A percentile compares a stretch with the other conserved stretches of the same genome.
Conservation (phyloP, 2,113 vertebrate genomes). For the Pyxicephalus adspersus region DNA sequence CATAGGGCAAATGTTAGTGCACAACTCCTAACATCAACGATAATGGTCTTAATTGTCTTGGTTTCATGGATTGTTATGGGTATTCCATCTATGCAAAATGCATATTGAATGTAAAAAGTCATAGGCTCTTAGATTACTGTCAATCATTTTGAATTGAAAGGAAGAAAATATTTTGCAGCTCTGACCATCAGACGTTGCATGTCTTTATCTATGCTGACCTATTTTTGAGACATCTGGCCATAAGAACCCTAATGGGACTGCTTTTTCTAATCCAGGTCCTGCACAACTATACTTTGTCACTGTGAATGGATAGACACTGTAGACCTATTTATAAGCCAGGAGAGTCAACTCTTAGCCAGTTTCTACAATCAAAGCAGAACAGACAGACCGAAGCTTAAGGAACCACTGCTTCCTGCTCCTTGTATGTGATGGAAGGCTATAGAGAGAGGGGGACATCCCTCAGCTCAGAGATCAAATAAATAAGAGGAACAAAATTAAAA, state of each 20-base stretch:
- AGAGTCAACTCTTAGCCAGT: not conserved
- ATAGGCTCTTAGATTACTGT: not conserved
- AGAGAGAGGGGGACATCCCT: not conserved
- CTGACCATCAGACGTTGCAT: not conserved
- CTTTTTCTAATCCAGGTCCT: not conserved
- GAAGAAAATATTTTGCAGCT: not conserved
- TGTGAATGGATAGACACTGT: not conserved
- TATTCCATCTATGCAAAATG: not conserved
- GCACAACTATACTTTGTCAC: not conserved
- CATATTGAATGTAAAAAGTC: too few species aligned
- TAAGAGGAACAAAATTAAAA: not conserved
- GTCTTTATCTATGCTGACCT: constrained; percentile 4
- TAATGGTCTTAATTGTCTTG: not conserved
- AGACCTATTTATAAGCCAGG: not conserved
- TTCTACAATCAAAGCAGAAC: not conserved
- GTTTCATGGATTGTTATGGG: not conserved
- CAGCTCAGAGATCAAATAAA: not conserved
- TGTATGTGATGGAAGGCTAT: not conserved
- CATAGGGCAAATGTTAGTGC: not conserved
- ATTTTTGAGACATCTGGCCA: constrained; percentile 1
- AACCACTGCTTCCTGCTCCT: constrained; percentile 7
- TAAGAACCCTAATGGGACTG: not conserved
- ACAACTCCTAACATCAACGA: not conserved
- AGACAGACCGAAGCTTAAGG: not conserved
- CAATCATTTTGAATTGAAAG: not conserved